These are phyloP conservation scores for Rallus crepitans DNA, from an alignment of 2,797 vertebrate genomes.

Conservation along the genomic window DNA sequence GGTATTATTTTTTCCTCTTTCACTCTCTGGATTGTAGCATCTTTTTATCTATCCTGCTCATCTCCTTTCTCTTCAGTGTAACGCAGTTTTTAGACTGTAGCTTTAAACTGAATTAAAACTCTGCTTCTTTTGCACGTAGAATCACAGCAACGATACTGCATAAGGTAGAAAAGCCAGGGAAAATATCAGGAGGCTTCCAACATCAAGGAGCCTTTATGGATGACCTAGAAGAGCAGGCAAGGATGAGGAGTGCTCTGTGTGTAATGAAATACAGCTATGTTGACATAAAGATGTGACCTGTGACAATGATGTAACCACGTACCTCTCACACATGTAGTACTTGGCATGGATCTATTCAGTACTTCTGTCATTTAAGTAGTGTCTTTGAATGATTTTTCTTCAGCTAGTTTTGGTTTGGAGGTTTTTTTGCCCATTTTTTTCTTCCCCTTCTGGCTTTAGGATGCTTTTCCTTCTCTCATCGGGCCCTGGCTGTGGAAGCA, in stretches of 20 bases:
- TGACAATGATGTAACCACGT: not conserved
- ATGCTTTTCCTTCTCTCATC: not conserved
- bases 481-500: not conserved
- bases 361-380: not conserved
- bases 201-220: not conserved
- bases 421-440: no score
- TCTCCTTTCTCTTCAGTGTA: not conserved
- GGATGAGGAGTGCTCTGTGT: not conserved
- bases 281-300: not conserved
- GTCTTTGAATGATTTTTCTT: not conserved
- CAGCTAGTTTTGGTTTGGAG: no score
- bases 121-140: not conserved
- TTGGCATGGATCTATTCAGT: not conserved
- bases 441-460: not conserved
- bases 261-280: not conserved
- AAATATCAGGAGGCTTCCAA: not conserved
- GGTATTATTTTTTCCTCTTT: no score
- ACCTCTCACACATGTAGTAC: not conserved
- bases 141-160: not conserved
- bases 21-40: not conserved
- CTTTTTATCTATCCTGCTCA: not conserved
- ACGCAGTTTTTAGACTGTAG: not conserved
- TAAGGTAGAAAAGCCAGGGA: not conserved
- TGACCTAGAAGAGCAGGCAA: not conserved
- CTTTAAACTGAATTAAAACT: not conserved